Evolutionary conservation across 2,113 vertebrate genomes (phyloP).

Genomic region (Myrmecophaga tridactyla): DNA sequence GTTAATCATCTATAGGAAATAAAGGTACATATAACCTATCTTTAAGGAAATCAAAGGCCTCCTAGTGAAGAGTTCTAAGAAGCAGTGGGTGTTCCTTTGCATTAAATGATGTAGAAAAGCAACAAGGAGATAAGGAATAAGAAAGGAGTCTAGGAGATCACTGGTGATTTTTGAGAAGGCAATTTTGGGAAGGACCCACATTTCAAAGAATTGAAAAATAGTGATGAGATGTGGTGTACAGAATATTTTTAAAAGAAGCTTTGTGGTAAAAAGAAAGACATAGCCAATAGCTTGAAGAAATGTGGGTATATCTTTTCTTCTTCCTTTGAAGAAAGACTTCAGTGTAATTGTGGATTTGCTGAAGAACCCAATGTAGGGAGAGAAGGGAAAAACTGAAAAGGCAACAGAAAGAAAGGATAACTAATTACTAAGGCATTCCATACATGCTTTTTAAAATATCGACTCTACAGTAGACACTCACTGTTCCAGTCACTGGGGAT

Average conservation of each 20-base stretch:
- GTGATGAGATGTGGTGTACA: background rate
- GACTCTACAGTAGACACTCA: background rate
- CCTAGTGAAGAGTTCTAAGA: background rate
- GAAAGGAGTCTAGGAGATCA: background rate
- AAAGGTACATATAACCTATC: background rate
- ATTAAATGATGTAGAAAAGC: background rate
- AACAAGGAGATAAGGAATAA: background rate
- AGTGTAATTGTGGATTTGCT: background rate
- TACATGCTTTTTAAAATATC: background rate
- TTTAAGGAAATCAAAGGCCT: background rate
- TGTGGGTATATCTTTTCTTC: background rate
- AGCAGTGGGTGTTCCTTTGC: background rate
- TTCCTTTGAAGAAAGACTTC: background rate
- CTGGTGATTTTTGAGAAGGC: constrained; percentile 1
- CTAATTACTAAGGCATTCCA: background rate
- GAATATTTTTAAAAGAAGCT: background rate
- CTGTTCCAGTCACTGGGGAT: background rate
- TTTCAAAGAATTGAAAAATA: background rate
- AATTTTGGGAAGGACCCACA: background rate
- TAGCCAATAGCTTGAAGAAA: background rate
- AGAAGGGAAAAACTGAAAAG: background rate
- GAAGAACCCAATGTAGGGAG: background rate
- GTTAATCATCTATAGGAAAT: background rate
- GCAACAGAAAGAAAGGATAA: background rate
- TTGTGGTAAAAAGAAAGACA: background rate